Conservation (phyloP, 2,888 invertebrate genomes). For the Anticlea derivata region DNA sequence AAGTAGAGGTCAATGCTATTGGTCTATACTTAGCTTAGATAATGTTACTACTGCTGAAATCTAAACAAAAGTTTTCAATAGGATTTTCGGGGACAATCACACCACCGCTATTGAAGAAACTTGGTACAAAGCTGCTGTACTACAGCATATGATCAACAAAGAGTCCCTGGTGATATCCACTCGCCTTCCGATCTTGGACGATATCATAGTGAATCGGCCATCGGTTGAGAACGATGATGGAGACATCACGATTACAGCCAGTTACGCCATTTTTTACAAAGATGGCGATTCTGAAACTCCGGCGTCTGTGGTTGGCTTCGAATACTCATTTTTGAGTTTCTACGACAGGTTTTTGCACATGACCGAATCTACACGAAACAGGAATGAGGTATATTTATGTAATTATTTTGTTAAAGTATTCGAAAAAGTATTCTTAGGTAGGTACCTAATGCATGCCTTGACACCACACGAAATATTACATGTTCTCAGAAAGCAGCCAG, state of each 20-base stretch:
- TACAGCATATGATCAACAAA: conserved; percentile 90
- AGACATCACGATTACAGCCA: conserved; percentile 89
- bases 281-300: conserved; percentile 91
- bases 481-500: too few relatives aligned
- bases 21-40: too few relatives aligned
- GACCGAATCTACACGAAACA: conserved; percentile 51
- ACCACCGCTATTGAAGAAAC: conserved; percentile 92
- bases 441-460: too few relatives aligned
- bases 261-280: conserved; percentile 92
- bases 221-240: conserved; percentile 64
- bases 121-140: conserved; percentile 95
- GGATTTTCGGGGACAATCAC: conserved; percentile 90
- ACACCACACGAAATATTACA: too few relatives aligned
- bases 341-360: conserved; percentile 88
- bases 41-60: neutral
- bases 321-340: conserved; percentile 89
- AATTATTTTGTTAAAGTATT: too few relatives aligned
- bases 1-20: too few relatives aligned
- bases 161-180: conserved; percentile 92
- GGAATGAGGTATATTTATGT: conserved; percentile 54
- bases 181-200: conserved; percentile 82
- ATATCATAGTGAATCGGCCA: conserved; percentile 54
- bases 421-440: too few relatives aligned
- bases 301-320: conserved; percentile 94
- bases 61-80: conserved; percentile 47